These are phyloP conservation scores for Rhagoletis pomonella DNA, from an alignment of 1,140 invertebrate genomes.

Conservation along the genomic window DNA sequence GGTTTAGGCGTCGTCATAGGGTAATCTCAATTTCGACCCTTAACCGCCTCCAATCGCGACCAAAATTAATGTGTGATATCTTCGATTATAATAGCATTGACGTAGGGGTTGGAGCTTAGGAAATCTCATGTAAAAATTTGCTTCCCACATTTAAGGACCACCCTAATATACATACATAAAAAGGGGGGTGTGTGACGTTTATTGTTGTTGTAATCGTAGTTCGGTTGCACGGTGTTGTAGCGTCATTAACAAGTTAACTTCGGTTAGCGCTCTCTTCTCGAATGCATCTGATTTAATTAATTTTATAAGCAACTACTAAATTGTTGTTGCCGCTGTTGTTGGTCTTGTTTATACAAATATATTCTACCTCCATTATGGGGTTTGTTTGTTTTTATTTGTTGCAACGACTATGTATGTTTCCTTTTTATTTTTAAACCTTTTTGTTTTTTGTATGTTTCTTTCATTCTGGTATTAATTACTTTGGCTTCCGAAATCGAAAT, in stretches of 20 bases:
- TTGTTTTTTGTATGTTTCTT: slow-evolving; percentile 57
- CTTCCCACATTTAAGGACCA: background rate
- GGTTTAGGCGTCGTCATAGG: too few species aligned
- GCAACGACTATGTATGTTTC: background rate
- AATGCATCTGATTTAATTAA: slow-evolving; percentile 73
- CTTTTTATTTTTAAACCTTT: slow-evolving; percentile 52
- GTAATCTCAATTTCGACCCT: too few species aligned
- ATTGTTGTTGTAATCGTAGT: background rate
- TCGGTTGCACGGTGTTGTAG: background rate
- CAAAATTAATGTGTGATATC: too few species aligned
- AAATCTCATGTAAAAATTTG: too few species aligned
- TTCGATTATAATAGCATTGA: too few species aligned
- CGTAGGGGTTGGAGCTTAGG: too few species aligned
- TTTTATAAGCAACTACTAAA: slow-evolving; percentile 69
- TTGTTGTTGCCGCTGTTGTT: slow-evolving; percentile 55
- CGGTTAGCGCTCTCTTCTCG: slow-evolving; percentile 55
- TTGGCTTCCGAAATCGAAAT: slow-evolving; percentile 74
- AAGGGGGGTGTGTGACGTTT: too few species aligned
- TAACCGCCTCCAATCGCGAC: too few species aligned
- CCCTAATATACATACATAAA: background rate
- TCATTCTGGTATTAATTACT: slow-evolving; percentile 71
- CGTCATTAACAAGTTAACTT: background rate
- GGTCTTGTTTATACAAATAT: background rate
- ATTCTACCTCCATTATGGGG: background rate
- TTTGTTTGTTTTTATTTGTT: background rate